Percentiles rank a stretch among this genome's conserved stretches.
Conservation (phyloP, 2,113 vertebrate genomes). For the Mormyrus lacerda region DNA sequence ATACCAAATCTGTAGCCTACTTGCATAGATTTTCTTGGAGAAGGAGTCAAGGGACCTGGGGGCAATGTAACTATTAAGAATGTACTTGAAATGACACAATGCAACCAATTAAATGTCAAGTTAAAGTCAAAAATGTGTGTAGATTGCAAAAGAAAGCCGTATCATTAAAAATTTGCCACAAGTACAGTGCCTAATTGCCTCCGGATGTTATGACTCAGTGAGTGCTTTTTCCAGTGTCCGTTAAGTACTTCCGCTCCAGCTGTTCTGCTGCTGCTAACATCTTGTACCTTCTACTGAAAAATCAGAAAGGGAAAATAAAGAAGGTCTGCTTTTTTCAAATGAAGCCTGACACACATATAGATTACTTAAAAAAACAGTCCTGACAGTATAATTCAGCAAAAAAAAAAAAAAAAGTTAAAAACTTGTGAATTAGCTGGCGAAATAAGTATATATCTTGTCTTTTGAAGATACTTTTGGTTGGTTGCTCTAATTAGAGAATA, state of each 20-base stretch:
- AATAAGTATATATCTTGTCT: not conserved
- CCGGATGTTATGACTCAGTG: no score
- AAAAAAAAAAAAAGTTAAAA: not conserved
- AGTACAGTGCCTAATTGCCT: not conserved
- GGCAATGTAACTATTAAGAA: not conserved
- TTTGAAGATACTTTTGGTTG: not conserved
- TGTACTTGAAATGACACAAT: not conserved
- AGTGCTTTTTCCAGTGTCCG: not conserved
- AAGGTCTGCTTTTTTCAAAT: not conserved
- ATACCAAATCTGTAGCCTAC: not conserved
- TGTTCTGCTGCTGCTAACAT: not conserved
- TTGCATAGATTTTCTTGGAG: not conserved
- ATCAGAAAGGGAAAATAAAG: not conserved
- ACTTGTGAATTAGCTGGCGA: not conserved
- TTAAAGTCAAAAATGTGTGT: not conserved
- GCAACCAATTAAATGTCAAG: not conserved
- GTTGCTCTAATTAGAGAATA: not conserved
- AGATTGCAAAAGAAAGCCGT: not conserved
- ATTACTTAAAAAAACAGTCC: not conserved
- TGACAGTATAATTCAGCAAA: not conserved
- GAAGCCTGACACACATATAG: not conserved
- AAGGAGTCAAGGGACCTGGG: not conserved
- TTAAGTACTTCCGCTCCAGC: not conserved
- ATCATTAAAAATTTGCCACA: not conserved
- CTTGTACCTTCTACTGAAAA: not conserved